These are phyloP conservation scores for Acanthopleura granulata DNA, from an alignment of 2,888 invertebrate species.

Conservation along the genomic window DNA sequence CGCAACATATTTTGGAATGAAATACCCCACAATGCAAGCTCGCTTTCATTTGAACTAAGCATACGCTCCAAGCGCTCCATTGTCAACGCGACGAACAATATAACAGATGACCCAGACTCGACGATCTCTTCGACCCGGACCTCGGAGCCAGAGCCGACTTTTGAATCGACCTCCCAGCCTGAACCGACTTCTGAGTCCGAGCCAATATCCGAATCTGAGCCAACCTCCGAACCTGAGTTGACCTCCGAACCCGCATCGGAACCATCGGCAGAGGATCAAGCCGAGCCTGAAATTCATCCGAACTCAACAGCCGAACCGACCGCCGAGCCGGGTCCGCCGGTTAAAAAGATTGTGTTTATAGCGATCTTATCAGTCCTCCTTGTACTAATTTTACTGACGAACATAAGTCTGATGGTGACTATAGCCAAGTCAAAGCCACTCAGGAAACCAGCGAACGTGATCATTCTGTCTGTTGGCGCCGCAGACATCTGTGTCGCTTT, in stretches of 20 bases:
- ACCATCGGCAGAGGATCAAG: background rate
- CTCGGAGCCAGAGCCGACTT: background rate
- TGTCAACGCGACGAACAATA: too few species aligned
- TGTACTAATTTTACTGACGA: background rate
- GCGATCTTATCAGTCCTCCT: background rate
- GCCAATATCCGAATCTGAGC: background rate
- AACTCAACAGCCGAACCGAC: background rate
- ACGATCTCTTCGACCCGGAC: background rate
- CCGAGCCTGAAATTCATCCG: background rate
- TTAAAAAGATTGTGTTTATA: background rate
- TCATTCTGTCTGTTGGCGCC: background rate
- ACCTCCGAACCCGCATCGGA: background rate
- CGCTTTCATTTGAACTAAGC: too few species aligned
- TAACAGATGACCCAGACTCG: too few species aligned
- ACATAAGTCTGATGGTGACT: background rate
- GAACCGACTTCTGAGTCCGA: background rate
- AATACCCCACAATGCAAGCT: too few species aligned
- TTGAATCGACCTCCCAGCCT: background rate
- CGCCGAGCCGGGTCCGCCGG: background rate
- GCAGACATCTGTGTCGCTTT: slow-evolving; percentile 9
- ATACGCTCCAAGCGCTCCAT: too few species aligned
- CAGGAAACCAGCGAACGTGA: background rate
- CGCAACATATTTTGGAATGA: too few species aligned
- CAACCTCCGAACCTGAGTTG: background rate
- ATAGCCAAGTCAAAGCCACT: background rate